These are phyloP conservation scores for Gymnodraco acuticeps DNA, from an alignment of 2,797 vertebrate species.

Conservation along the genomic window DNA sequence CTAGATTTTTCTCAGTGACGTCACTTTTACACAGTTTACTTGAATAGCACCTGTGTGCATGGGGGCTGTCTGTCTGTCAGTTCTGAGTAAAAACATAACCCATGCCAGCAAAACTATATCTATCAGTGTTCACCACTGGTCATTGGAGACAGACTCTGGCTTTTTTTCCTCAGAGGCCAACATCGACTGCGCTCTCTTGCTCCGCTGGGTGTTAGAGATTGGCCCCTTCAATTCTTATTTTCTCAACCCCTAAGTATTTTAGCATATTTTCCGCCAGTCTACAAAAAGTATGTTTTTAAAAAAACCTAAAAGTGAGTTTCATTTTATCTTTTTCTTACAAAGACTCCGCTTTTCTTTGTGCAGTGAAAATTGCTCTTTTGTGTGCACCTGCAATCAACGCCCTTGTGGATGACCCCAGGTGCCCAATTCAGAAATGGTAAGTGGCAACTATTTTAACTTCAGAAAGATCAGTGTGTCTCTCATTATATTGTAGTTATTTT, in stretches of 20 bases:
- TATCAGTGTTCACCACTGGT: constrained; percentile 79
- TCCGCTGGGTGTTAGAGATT: constrained; percentile 15
- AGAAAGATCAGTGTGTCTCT: constrained; percentile 16
- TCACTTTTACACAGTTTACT: constrained; percentile 88
- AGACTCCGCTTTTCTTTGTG: constrained; percentile 57
- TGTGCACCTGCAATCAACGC: constrained; percentile 53
- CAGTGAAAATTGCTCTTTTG: constrained; percentile 56
- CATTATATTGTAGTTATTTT: constrained; percentile 1
- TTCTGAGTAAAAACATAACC: constrained; percentile 85
- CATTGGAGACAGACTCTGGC: constrained; percentile 68
- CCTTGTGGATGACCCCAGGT: constrained; percentile 71
- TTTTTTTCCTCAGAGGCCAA: constrained; percentile 61
- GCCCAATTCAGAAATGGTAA: constrained; percentile 75
- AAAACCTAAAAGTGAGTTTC: constrained; percentile 31
- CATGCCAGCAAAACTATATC: constrained; percentile 82
- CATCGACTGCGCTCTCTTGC: constrained; percentile 43
- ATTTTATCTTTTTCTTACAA: constrained; percentile 38
- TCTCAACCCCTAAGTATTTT: constrained; percentile 9
- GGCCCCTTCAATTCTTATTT: constrained; percentile 25
- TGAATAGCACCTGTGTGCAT: constrained; percentile 88
- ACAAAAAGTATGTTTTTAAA: constrained; percentile 3
- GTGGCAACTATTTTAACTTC: constrained; percentile 70
- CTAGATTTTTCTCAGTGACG: constrained; percentile 81
- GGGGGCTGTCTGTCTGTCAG: constrained; percentile 83
- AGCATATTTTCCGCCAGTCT: constrained; percentile 32